Percentiles rank a stretch among this genome's conserved stretches.
These are phyloP conservation scores for Leucania comma DNA, from an alignment of 2,888 invertebrate genomes.

Conservation along the genomic window DNA sequence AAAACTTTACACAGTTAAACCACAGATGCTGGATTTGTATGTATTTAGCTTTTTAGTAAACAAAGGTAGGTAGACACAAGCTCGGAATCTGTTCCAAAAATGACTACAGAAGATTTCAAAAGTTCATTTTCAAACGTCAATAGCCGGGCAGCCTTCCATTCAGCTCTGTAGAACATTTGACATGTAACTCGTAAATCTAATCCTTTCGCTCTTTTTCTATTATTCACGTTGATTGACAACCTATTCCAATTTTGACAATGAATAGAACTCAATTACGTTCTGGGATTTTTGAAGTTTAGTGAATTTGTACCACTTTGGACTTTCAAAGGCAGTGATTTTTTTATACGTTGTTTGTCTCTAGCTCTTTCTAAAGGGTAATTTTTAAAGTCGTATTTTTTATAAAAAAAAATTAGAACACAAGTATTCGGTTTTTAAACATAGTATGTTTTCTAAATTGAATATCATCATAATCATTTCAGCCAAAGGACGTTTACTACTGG, in stretches of 20 bases:
- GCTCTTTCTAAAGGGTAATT: neutral
- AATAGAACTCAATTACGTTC: slow-evolving; percentile 55
- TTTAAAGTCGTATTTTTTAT: too few relatives aligned
- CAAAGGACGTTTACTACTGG: neutral
- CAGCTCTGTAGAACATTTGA: slow-evolving; percentile 26
- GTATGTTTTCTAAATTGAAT: neutral
- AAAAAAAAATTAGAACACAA: too few relatives aligned
- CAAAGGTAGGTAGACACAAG: neutral
- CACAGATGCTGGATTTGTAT: too few relatives aligned
- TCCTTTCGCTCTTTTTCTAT: slow-evolving; percentile 47
- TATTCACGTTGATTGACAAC: slow-evolving; percentile 58
- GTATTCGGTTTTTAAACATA: too few relatives aligned
- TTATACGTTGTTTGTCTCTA: neutral
- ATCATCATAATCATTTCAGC: neutral
- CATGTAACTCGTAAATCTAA: slow-evolving; percentile 55
- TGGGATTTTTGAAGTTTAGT: slow-evolving; percentile 40
- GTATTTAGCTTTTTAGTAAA: too few relatives aligned
- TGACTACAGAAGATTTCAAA: slow-evolving; percentile 4
- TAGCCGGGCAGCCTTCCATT: slow-evolving; percentile 1
- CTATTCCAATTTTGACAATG: slow-evolving; percentile 57
- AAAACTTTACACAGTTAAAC: too few relatives aligned
- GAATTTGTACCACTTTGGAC: neutral
- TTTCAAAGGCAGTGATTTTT: neutral
- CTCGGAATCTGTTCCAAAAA: slow-evolving; percentile 1
- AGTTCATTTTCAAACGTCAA: slow-evolving; percentile 35